These are phyloP conservation scores for Amazona ochrocephala DNA, from an alignment of 2,797 vertebrate genomes.

Conservation along the genomic window DNA sequence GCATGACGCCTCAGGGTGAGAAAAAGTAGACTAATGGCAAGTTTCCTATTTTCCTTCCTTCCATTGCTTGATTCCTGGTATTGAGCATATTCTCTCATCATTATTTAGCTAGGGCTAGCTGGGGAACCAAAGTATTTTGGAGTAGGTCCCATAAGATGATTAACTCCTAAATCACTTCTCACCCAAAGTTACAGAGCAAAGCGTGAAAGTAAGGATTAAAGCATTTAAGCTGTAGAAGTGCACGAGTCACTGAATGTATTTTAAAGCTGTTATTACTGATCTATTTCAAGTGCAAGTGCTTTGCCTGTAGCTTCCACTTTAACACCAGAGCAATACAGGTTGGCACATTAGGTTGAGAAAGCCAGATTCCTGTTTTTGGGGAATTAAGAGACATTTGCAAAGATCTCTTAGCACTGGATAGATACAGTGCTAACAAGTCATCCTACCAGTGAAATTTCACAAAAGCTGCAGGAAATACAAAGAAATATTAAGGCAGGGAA, in stretches of 20 bases:
- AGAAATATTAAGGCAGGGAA: not conserved
- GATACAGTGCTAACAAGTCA: not conserved
- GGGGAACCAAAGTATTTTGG: not conserved
- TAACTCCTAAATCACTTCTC: not conserved
- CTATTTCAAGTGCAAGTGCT: not conserved
- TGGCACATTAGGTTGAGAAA: not conserved
- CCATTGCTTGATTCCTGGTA: not conserved
- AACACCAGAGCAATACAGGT: not conserved
- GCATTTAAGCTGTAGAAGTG: not conserved
- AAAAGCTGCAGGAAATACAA: not conserved
- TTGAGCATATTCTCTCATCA: not conserved
- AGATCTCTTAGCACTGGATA: not conserved
- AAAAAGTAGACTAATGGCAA: not conserved
- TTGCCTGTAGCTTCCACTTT: not conserved
- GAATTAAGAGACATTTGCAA: not conserved
- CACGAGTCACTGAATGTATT: not conserved
- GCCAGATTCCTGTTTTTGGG: not conserved
- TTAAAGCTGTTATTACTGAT: not conserved
- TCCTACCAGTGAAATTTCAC: not conserved
- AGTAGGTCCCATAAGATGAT: not conserved
- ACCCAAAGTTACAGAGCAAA: not conserved
- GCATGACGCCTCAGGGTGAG: accelerated
- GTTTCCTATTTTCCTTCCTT: not conserved
- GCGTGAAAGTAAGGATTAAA: not conserved
- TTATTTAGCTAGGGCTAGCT: not conserved